Evolutionary conservation across 2,888 invertebrate genomes (phyloP).

Genomic region (Campoplex capitator): DNA sequence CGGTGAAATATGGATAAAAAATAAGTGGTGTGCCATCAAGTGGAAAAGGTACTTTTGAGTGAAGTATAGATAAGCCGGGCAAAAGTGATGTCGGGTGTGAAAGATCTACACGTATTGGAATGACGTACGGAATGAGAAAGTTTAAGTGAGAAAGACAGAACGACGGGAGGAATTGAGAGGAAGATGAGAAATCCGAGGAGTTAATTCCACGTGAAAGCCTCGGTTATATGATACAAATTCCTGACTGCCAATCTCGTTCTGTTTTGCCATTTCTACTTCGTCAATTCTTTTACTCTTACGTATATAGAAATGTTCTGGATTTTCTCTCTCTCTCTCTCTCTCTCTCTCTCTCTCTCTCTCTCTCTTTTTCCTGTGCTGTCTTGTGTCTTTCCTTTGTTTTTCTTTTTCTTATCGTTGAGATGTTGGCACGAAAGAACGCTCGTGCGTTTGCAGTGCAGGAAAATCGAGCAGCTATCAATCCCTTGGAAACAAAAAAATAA

Average conservation of each 20-base stretch:
- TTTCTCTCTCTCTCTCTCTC: background rate
- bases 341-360: background rate
- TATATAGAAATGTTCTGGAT: background rate
- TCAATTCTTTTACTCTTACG: conserved; percentile 7
- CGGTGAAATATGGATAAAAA: background rate
- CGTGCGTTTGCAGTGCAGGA: conserved; percentile 38
- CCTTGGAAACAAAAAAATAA: background rate
- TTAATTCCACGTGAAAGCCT: conserved; percentile 61
- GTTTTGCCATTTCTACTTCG: conserved; percentile 36
- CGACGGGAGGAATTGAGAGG: conserved; percentile 8
- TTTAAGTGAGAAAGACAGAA: conserved; percentile 23
- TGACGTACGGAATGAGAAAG: conserved; percentile 29
- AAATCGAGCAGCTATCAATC: conserved; percentile 57
- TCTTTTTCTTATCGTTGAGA: background rate
- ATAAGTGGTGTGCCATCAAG: background rate
- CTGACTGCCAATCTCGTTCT: conserved; percentile 56
- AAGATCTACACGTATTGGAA: conserved; percentile 14
- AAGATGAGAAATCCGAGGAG: conserved; percentile 8
- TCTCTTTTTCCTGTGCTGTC: background rate
- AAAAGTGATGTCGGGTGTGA: background rate
- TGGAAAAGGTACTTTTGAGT: background rate
- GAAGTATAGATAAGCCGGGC: background rate
- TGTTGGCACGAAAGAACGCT: conserved; percentile 11
- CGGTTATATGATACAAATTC: conserved; percentile 48
- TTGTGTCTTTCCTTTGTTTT: too few species aligned